These are phyloP conservation scores for Gastrophryne carolinensis DNA, from an alignment of 2,797 vertebrate species.

Conservation along the genomic window DNA sequence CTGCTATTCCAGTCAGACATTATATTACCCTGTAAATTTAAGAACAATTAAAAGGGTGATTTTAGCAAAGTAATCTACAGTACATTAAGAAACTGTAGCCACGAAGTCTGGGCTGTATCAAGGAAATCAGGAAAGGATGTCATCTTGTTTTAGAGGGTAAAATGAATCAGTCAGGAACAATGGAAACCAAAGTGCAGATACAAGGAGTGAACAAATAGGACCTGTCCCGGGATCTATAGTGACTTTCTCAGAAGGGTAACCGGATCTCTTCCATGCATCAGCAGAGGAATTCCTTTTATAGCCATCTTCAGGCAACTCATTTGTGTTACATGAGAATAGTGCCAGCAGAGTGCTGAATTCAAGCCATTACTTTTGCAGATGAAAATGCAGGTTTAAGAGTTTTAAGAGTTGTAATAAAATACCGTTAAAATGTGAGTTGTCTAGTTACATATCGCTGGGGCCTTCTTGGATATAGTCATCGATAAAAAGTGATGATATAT, in stretches of 20 bases:
- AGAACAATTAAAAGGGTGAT: conserved; percentile 15
- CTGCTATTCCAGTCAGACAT: not conserved
- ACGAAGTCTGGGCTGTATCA: conserved; percentile 22
- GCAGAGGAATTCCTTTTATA: conserved; percentile 46
- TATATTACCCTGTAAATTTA: conserved; percentile 12
- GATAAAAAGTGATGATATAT: conserved; percentile 20
- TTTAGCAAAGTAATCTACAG: conserved; percentile 21
- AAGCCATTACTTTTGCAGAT: conserved; percentile 46
- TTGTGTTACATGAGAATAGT: conserved; percentile 50
- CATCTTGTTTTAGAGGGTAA: conserved; percentile 19
- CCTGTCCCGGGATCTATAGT: conserved; percentile 32
- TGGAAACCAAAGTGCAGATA: conserved; percentile 34
- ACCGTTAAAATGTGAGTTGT: conserved; percentile 47
- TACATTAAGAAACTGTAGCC: conserved; percentile 23
- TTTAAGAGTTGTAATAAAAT: conserved; percentile 52
- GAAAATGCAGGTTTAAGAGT: conserved; percentile 45
- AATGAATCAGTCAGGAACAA: conserved; percentile 11
- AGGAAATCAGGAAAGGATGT: conserved; percentile 12
- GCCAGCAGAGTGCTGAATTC: conserved; percentile 48
- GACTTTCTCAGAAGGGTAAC: conserved; percentile 44
- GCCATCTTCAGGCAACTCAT: conserved; percentile 50
- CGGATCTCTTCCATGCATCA: conserved; percentile 47
- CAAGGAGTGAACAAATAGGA: conserved; percentile 41
- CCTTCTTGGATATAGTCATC: conserved; percentile 15
- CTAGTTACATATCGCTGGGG: conserved; percentile 31